Evolutionary conservation across 2,797 vertebrate genomes (phyloP).

Genomic region (Australoheros facetus): DNA sequence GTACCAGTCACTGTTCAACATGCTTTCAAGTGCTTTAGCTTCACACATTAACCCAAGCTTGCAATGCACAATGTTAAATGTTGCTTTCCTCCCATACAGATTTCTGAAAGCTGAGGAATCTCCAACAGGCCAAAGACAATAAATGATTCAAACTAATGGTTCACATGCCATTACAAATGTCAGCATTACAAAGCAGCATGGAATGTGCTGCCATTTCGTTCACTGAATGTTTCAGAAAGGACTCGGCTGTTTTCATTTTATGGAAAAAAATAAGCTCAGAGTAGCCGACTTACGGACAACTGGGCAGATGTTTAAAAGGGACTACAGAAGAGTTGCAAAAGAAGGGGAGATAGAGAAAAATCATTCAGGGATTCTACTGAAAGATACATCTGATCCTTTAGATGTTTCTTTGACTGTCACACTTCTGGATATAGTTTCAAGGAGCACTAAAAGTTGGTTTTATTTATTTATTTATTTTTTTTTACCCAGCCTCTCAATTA

Average conservation of each 20-base stretch:
- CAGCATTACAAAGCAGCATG: slow-evolving; percentile 66
- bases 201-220: slow-evolving; percentile 56
- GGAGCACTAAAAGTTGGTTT: background rate
- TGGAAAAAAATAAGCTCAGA: slow-evolving; percentile 18
- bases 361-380: too few species aligned
- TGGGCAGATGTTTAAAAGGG: slow-evolving; percentile 39
- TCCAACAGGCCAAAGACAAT: slow-evolving; percentile 69
- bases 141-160: slow-evolving; percentile 71
- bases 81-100: slow-evolving; percentile 39
- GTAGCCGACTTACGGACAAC: slow-evolving; percentile 41
- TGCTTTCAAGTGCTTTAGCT: slow-evolving; percentile 12
- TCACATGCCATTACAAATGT: slow-evolving; percentile 68
- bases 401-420: background rate
- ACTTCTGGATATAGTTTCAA: background rate
- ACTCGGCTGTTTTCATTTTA: slow-evolving; percentile 36
- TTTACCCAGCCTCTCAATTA: background rate
- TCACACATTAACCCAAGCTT: slow-evolving; percentile 24
- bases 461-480: background rate
- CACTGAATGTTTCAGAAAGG: slow-evolving; percentile 31
- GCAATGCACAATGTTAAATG: slow-evolving; percentile 38
- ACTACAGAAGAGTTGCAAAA: slow-evolving; percentile 22
- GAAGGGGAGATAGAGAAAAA: background rate
- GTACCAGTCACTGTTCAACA: background rate
- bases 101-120: slow-evolving; percentile 45
- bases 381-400: background rate